Evolutionary conservation across 2,113 vertebrate genomes (phyloP).

Genomic region (Larimichthys polyactis): DNA sequence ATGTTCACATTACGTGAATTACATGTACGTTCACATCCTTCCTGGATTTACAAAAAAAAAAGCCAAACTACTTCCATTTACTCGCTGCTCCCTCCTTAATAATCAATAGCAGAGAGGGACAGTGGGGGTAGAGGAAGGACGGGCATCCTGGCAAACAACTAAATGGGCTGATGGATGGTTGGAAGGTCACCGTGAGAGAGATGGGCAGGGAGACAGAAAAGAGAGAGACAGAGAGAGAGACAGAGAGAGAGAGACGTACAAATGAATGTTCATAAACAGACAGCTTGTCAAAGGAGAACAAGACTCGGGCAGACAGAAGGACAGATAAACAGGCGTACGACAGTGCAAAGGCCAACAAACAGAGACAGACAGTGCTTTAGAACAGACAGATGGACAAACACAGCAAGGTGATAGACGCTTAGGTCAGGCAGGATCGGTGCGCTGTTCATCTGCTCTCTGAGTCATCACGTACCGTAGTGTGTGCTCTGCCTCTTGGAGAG

Average conservation of each 20-base stretch:
- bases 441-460: constrained; percentile 51
- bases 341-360: constrained; percentile 62
- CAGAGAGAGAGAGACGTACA: constrained; percentile 28
- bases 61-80: neutral
- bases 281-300: constrained; percentile 43
- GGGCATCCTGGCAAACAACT: constrained; percentile 23
- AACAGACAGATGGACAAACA: constrained; percentile 77
- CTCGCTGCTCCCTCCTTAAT: neutral
- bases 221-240: neutral
- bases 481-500: constrained; percentile 54
- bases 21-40: neutral
- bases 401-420: constrained; percentile 68
- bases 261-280: constrained; percentile 54
- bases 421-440: constrained; percentile 47
- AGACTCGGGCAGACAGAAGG: constrained; percentile 42
- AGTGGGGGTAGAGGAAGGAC: neutral
- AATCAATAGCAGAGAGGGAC: neutral
- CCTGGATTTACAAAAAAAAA: neutral
- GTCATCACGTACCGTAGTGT: constrained; percentile 47
- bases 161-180: constrained; percentile 20
- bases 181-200: constrained; percentile 29
- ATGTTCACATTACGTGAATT: neutral
- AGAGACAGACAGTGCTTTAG: constrained; percentile 57
- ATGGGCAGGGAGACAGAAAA: neutral
- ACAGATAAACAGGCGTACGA: constrained; percentile 62